Evolutionary conservation across 2,888 invertebrate species (phyloP).

Genomic region (Dorcus hopei): DNA sequence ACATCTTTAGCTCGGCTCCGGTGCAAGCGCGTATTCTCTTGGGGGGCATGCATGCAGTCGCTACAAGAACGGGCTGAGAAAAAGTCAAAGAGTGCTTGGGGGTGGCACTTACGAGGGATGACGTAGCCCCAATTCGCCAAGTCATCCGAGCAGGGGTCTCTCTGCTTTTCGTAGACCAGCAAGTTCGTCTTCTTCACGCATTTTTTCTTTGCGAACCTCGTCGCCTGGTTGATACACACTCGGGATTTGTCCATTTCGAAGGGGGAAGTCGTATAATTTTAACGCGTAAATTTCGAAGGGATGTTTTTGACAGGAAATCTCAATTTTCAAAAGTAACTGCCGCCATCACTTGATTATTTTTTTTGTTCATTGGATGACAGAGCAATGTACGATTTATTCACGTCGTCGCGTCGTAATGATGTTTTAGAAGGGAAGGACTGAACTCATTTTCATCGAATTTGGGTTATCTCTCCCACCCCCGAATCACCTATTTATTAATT

Average conservation of each 20-base stretch:
- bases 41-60: slow-evolving; percentile 16
- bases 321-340: too few relatives aligned
- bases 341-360: too few relatives aligned
- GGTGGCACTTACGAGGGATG: slow-evolving; percentile 13
- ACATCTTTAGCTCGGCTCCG: slow-evolving; percentile 43
- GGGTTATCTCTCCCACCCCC: too few relatives aligned
- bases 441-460: too few relatives aligned
- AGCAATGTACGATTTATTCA: too few relatives aligned
- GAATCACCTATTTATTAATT: too few relatives aligned
- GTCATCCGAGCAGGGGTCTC: slow-evolving; percentile 22
- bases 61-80: slow-evolving; percentile 9
- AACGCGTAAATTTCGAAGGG: too few relatives aligned
- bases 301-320: too few relatives aligned
- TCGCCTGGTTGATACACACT: slow-evolving; percentile 34
- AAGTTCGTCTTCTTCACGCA: slow-evolving; percentile 33
- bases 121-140: slow-evolving; percentile 13
- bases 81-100: background rate
- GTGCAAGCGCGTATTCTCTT: slow-evolving; percentile 46
- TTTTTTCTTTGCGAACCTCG: slow-evolving; percentile 40
- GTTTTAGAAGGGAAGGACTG: too few relatives aligned
- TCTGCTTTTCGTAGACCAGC: slow-evolving; percentile 29
- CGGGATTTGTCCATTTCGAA: slow-evolving; percentile 23
- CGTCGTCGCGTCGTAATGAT: too few relatives aligned
- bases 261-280: too few relatives aligned
- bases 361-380: too few relatives aligned